phyloP scores from a whole-genome alignment of 37 sponge, comb jelly and placozoan species.

The Ianthella basta region DNA sequence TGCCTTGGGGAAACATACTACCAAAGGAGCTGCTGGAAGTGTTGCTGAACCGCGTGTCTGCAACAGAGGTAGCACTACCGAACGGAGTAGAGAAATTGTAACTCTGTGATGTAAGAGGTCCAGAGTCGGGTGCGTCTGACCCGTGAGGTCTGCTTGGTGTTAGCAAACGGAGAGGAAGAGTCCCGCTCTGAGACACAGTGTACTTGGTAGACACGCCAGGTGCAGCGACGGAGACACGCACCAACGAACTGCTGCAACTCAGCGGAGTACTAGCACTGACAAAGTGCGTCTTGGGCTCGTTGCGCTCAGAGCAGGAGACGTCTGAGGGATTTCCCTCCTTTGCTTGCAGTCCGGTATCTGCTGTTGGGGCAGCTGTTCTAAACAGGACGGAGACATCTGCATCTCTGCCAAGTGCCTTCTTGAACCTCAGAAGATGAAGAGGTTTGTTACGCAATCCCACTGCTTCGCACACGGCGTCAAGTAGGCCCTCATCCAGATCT shows the following conservation, averaged over 20 bases:
- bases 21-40: neutral
- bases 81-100: neutral
- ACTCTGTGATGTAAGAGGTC: no score
- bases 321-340: neutral
- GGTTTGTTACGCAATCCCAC: constrained; percentile 77
- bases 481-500: constrained; percentile 49
- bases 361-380: no score
- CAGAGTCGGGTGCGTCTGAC: no score
- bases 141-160: no score
- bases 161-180: no score
- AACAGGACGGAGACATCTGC: neutral
- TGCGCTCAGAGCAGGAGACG: neutral
- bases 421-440: constrained; percentile 69
- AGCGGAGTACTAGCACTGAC: neutral
- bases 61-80: neutral
- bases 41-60: neutral
- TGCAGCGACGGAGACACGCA: neutral
- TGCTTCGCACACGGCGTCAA: constrained; percentile 51
- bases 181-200: neutral
- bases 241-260: neutral
- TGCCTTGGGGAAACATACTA: neutral
- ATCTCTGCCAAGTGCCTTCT: constrained; percentile 57
- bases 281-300: neutral
- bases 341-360: no score
- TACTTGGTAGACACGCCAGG: neutral